Base-by-base conservation (phyloP, 2,113 vertebrate genomes). In the Pagrus major region DNA sequence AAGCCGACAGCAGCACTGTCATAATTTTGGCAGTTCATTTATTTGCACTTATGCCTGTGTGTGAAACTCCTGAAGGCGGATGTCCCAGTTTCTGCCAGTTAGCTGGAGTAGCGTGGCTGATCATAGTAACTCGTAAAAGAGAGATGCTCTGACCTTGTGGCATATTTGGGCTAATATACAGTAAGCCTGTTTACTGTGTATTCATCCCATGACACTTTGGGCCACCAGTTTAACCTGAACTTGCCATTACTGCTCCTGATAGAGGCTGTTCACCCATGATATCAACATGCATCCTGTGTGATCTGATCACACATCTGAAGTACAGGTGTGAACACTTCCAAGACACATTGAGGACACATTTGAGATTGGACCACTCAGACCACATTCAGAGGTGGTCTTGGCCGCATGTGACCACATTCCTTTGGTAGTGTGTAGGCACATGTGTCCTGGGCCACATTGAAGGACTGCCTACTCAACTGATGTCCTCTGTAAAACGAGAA, bases 21-120 rank as follows among this genome's bases (percentile, higher is more conserved):
- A 39, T 2, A 54, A 49, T 23, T 69, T 59, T 74, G 55, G n/a
- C 44, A 83, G 59, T 49, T 5, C 2, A 35, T 63, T 52, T 39
- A 68, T 65, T 77, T 69, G 29, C 31, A 27, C 31, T 41, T 60
- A 35, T 4, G 10, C 6, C 23, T 63, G 41, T 75, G 70, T 46
- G 23, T 47, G 27, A 76, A 35, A 63, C 37, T 25, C 23, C 25
- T 52, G 59, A 52, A 44, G 59, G 16, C 44, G n/a, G 35, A 65
- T 27, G 25, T 39, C 27, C 31, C 16, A 29, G 46, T 69, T 33
- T 41, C 29, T 61, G 44, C n/a, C 9, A 46, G 20, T 12, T 42
- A 20, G 55, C 39, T 31, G 39, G 8, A 60, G 25, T 2, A 23
- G 33, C 18, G 42, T 14, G 21, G n/a, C 55, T 60, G 31, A 65